Evolutionary conservation across 2,113 vertebrate genomes (phyloP).

Genomic region (Calyptommatus sinebrachiatus): DNA sequence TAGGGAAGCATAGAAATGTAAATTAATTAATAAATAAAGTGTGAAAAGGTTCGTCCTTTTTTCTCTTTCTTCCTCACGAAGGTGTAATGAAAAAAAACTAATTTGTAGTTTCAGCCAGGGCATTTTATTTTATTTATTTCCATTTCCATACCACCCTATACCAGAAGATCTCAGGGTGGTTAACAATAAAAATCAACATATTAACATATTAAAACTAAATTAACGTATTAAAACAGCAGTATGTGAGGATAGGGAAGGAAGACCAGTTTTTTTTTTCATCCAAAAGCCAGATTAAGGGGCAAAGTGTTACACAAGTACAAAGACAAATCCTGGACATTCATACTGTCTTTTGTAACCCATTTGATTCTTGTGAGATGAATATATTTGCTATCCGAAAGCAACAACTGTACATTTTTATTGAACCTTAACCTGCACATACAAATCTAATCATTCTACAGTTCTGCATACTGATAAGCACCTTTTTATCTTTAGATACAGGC

Average conservation of each 20-base stretch:
- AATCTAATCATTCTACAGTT: slow-evolving; percentile 18
- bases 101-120: not conserved
- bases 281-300: no score
- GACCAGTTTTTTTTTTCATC: no score
- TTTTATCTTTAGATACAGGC: slow-evolving; percentile 11
- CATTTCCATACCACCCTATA: no score
- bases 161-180: no score
- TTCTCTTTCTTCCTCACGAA: not conserved
- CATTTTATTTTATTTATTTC: no score
- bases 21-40: no score
- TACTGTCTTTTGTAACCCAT: slow-evolving; percentile 25
- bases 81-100: not conserved
- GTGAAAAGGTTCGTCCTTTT: not conserved
- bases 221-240: no score
- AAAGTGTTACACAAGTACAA: not conserved
- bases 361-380: slow-evolving; percentile 17
- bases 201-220: no score
- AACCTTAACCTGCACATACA: slow-evolving; percentile 25
- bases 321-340: not conserved
- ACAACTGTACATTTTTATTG: slow-evolving; percentile 27
- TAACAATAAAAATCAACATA: no score
- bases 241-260: no score
- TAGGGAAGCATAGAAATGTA: no score
- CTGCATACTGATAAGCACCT: not conserved
- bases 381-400: slow-evolving; percentile 6